phyloP scores from a whole-genome alignment of 2,888 invertebrate species.

The Cantharis nigra region DNA sequence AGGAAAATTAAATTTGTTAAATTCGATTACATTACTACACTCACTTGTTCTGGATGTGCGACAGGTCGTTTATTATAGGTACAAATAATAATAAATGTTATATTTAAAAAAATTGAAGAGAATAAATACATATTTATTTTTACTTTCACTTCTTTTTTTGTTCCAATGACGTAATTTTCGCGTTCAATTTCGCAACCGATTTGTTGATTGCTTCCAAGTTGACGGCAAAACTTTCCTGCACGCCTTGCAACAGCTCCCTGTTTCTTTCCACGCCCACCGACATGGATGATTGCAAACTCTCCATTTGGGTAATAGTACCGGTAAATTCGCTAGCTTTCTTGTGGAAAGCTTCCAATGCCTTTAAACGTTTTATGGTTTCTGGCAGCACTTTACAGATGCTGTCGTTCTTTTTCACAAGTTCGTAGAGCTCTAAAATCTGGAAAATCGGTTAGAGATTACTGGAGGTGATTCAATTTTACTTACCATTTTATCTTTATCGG shows the following conservation, averaged over 20 bases:
- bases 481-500: constrained; percentile 61
- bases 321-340: constrained; percentile 89
- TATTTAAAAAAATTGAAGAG: neutral
- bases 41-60: constrained; percentile 53
- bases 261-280: constrained; percentile 75
- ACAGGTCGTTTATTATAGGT: constrained; percentile 59
- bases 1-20: no score
- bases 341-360: constrained; percentile 84
- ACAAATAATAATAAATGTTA: neutral
- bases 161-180: constrained; percentile 67
- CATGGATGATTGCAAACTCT: constrained; percentile 75
- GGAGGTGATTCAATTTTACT: neutral
- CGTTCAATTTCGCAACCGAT: constrained; percentile 75
- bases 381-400: constrained; percentile 78
- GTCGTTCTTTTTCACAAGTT: constrained; percentile 85
- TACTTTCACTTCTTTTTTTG: constrained; percentile 47
- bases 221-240: constrained; percentile 79
- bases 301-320: constrained; percentile 80
- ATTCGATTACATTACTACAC: no score
- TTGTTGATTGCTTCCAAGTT: constrained; percentile 79
- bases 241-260: constrained; percentile 74
- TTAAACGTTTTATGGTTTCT: constrained; percentile 81
- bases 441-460: constrained; percentile 32
- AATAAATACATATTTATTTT: constrained; percentile 1
- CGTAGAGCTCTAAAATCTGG: constrained; percentile 83